Evolutionary conservation across 2,888 invertebrate genomes (phyloP), one percentile per base, ranked within the genome.

Genomic region (Ceraclea dissimilis): DNA sequence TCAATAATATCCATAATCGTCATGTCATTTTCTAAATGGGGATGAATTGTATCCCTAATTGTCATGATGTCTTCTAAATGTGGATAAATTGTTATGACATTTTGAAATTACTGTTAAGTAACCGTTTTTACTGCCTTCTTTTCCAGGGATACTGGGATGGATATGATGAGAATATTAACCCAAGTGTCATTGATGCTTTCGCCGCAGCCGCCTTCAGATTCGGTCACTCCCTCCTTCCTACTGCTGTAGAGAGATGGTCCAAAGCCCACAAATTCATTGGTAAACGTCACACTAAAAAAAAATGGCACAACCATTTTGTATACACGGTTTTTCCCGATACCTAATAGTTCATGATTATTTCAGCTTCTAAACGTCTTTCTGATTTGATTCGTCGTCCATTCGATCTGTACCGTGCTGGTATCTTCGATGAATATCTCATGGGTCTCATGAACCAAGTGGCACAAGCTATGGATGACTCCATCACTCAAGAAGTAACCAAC

Each of bases 251-350:
- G 71, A 81, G 93, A 68, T 94, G 93, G 92, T 93, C 93, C 54
- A 94, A 93, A 74, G 92, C 91, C 20, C 93, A 94, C 70, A 93
- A 93, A 74, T 93, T 93, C 67, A 92, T 94, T 63, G 89, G 90
- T 89, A 77, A 76, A 65, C 26, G n/a, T 26, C 26, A 26, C 10
- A 26, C 26, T 26, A 55, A 8, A 8, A 39, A 13, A 39, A 39
- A 39, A n/a, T n/a, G n/a, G 26, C 26, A 6, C 5, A 6, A 26
- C 10, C 10, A 26, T 26, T 26, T 26, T 26, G 10, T 10, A 26
- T 26, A 26, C 10, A 26, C 13, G 13, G 5, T 39, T n/a, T 39
- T n/a, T n/a, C n/a, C n/a, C n/a, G n/a, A n/a, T n/a, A n/a, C n/a
- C n/a, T n/a, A n/a, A n/a, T n/a, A n/a, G n/a, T n/a, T n/a, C n/a